Evolutionary conservation across 2,113 vertebrate genomes (phyloP), one percentile per base, ranked within the genome.

Genomic region (Zingel zingel): DNA sequence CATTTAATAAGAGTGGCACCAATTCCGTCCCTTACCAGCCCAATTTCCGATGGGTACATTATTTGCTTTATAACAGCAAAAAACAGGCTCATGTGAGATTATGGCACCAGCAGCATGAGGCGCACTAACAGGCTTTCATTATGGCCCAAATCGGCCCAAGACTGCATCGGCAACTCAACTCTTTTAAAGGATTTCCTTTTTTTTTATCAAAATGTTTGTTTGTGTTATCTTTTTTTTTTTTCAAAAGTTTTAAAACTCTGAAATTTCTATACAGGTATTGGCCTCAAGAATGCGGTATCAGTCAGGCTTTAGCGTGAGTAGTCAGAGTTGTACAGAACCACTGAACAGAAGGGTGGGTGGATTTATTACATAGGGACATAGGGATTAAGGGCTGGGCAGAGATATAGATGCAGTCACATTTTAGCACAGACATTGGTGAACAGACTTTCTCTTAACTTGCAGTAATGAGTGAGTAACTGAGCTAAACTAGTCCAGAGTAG

Each of bases 351-450:
- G 36, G 39, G 13, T 85, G 50, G 74, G 47, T 68, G 59, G 59
- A 73, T 90, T 83, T 59, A 82, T 78, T 74, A 65, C 54, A 61
- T 45, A 81, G 79, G 64, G 62, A 61, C 51, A 18, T 77, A 43
- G 4, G 23, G 51, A 78, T 53, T 79, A 43, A 63, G 8, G 19
- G 15, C 59, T 83, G 45, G 43, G 27, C 77, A 15, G 25, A 71
- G 45, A 25, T 75, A 14, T 43, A 25, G 58, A 76, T 59, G 30
- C 3, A 54, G 74, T 72, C 69, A 64, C 21, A 54, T 70, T 76
- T 68, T 18, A 23, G 50, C 43, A 53, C 36, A 82, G 66, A 56
- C 62, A 51, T 56, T 62, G 39, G 80, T 39, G 33, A 85, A 58
- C 30, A 51, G 72, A 82, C 54, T n/a, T n/a, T n/a, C n/a, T 36